Base-by-base conservation (phyloP, 2,888 invertebrate genomes). In the Venustoraphidia nigricollis region DNA sequence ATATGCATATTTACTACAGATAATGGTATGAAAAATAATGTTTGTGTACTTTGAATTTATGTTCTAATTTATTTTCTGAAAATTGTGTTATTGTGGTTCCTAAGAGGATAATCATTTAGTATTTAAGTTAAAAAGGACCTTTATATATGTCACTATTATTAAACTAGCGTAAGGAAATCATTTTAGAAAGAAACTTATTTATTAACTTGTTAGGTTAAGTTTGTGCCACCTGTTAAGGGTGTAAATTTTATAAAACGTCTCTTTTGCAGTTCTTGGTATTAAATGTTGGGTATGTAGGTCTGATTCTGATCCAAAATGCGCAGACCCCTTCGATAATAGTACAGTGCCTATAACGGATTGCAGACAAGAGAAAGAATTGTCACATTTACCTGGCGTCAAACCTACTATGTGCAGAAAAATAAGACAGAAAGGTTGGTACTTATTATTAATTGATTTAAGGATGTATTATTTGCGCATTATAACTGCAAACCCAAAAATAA, bases 201-300 rank as follows among this genome's bases (percentile, higher is more conserved):
- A 27, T 27, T 27, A 27, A 27, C 6, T 27, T 27, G 27, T 27
- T 27, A 27, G 27, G 27, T 27, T 27, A 27, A 27, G 27, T 27
- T 6, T 27, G 27, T 27, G 27, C 27, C 27, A 27, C 27, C 27
- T 27, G 27, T 27, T 27, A 27, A 27, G 27, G 27, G 27, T 27
- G 27, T 6, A 38, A 13, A 38, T 38, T 14, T 39, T 39, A 9
- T 39, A 39, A 39, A 27, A 44, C 42, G 43, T 37, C 45, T 53
- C 36, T 47, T 47, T 68, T 69, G 49, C 61, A 83, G 84, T 72
- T 53, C 62, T 68, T 44, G 70, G 77, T 49, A 84, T 87, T 44
- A 91, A 92, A 71, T 93, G 93, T 61, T 93, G 91, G 91, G 84
- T 82, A 46, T 93, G 93, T 60, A 79, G 90, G 53, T 92, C 91